phyloP scores from a whole-genome alignment of 2,888 invertebrate species.

The Athripsodes cinereus region DNA sequence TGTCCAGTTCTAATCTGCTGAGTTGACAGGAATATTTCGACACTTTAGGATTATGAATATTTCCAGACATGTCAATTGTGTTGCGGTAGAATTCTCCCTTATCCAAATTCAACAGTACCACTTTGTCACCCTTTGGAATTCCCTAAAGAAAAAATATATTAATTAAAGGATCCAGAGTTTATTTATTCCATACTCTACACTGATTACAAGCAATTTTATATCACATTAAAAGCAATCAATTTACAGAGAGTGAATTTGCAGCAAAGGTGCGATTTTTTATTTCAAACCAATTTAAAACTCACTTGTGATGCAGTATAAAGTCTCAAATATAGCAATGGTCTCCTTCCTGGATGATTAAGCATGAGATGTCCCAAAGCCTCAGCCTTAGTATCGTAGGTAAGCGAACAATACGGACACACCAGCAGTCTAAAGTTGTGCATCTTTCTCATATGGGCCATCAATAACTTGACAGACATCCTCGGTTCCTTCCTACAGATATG shows the following conservation, averaged over 20 bases:
- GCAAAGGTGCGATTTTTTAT: too few species aligned
- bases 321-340: conserved; percentile 39
- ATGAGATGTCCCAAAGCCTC: conserved; percentile 40
- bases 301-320: neutral
- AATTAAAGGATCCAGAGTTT: too few species aligned
- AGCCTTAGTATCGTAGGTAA: conserved; percentile 38
- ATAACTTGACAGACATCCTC: conserved; percentile 28
- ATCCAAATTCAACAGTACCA: conserved; percentile 16
- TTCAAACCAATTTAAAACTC: neutral
- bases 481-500: neutral
- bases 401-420: conserved; percentile 44
- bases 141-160: too few species aligned
- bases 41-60: too few species aligned
- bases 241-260: too few species aligned
- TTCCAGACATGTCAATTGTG: neutral
- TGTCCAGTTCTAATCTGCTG: neutral
- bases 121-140: conserved; percentile 5
- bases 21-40: neutral
- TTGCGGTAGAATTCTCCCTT: conserved; percentile 7
- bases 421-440: conserved; percentile 41
- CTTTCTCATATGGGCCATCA: conserved; percentile 37
- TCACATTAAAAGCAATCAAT: too few species aligned
- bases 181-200: too few species aligned
- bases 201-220: too few species aligned
- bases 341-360: conserved; percentile 39